These are phyloP conservation scores for Salvelinus sp. DNA, from an alignment of 2,113 vertebrate species.

Conservation along the genomic window DNA sequence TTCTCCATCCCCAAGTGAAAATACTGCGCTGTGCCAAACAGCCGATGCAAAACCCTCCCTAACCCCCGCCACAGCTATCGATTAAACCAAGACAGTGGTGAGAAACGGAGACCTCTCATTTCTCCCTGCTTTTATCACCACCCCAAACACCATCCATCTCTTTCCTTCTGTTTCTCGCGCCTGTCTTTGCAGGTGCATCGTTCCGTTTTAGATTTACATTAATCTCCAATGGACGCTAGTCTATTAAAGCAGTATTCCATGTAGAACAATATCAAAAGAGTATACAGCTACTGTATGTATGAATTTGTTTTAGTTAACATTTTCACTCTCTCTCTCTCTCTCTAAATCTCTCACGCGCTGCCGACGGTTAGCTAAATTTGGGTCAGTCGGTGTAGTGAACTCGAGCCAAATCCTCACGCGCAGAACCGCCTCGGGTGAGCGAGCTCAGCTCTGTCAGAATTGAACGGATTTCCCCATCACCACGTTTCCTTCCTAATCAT, in stretches of 20 bases:
- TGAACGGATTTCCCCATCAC: background rate
- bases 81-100: background rate
- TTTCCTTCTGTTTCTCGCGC: background rate
- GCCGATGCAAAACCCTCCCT: background rate
- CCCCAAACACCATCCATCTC: background rate
- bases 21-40: background rate
- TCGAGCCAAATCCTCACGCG: constrained; percentile 7
- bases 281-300: too few species aligned
- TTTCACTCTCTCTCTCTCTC: background rate
- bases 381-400: constrained; percentile 6
- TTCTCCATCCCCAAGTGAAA: background rate
- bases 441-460: background rate
- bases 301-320: background rate
- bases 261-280: too few species aligned
- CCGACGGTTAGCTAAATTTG: background rate
- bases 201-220: background rate
- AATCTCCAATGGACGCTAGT: background rate
- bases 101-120: constrained; percentile 2
- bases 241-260: too few species aligned
- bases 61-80: background rate
- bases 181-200: background rate
- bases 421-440: background rate
- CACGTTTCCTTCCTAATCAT: background rate
- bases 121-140: background rate
- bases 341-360: background rate